Percentiles rank a stretch among this genome's conserved stretches.
Evolutionary conservation across 1,140 invertebrate genomes (phyloP).

Genomic region (Zaprionus taronus): DNA sequence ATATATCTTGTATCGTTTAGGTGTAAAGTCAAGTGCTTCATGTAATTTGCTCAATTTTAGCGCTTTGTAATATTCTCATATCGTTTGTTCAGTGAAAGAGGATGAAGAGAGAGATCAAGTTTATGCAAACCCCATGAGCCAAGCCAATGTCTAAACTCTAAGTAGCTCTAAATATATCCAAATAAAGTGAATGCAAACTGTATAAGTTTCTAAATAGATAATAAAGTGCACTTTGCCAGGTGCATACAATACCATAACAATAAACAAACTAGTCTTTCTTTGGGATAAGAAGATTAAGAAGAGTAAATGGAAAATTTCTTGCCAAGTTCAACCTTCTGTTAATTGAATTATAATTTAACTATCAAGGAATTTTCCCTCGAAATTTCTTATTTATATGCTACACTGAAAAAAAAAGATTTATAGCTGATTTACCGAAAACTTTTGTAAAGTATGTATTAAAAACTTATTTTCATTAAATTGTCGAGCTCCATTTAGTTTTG

Average conservation of each 20-base stretch:
- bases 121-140: constrained; percentile 60
- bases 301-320: not conserved
- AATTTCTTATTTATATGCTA: constrained; percentile 6
- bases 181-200: constrained; percentile 45
- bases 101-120: not conserved
- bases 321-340: not conserved
- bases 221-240: constrained; percentile 56
- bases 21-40: constrained; percentile 68
- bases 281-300: not conserved
- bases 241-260: constrained; percentile 24
- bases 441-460: constrained; percentile 13
- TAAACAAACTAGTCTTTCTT: not conserved
- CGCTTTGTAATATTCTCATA: constrained; percentile 67
- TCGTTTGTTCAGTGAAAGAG: constrained; percentile 21
- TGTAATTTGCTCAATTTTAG: constrained; percentile 79
- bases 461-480: constrained; percentile 14
- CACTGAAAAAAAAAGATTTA: not conserved
- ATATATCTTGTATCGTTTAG: constrained; percentile 16
- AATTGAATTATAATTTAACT: constrained; percentile 1
- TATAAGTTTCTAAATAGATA: constrained; percentile 64
- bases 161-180: constrained; percentile 69
- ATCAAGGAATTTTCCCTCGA: not conserved
- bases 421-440: not conserved
- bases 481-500: constrained; percentile 19
- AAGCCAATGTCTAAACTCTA: constrained; percentile 75